These are phyloP conservation scores for Silvanus unidentatus DNA, from an alignment of 2,888 invertebrate genomes.

Conservation along the genomic window DNA sequence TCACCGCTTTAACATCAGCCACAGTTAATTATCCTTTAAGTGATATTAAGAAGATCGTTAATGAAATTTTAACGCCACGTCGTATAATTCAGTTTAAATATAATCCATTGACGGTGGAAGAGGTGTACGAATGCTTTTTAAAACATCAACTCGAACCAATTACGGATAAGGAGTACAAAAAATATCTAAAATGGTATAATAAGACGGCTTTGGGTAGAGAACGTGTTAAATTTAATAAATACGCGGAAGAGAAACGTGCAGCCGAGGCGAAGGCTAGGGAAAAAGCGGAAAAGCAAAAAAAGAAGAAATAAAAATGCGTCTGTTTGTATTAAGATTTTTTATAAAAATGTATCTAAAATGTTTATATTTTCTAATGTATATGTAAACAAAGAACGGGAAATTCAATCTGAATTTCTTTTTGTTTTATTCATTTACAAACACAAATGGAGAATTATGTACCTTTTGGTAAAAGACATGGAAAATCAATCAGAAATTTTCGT, in stretches of 20 bases:
- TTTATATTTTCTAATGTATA: too few species aligned
- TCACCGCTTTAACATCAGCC: conserved; percentile 53
- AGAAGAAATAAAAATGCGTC: conserved; percentile 2
- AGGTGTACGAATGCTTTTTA: conserved; percentile 50
- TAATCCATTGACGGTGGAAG: conserved; percentile 50
- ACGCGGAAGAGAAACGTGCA: conserved; percentile 26
- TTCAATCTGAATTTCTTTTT: too few species aligned
- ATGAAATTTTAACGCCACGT: conserved; percentile 46
- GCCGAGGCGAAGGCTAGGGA: conserved; percentile 32
- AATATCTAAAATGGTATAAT: conserved; percentile 50
- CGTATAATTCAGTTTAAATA: conserved; percentile 51
- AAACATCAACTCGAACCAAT: conserved; percentile 34
- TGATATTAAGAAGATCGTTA: conserved; percentile 46
- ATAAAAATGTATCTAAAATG: too few species aligned
- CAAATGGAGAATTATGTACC: too few species aligned
- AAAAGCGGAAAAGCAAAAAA: conserved; percentile 21
- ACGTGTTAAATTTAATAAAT: conserved; percentile 37
- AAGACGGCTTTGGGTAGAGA: conserved; percentile 38
- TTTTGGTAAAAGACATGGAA: conserved; percentile 16
- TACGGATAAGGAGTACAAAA: conserved; percentile 46
- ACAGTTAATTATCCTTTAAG: conserved; percentile 53
- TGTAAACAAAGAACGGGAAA: too few species aligned
- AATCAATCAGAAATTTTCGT: conserved; percentile 19
- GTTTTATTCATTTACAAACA: too few species aligned
- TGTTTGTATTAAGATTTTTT: too few species aligned